These are phyloP conservation scores for Tragelaphus imberbis DNA, from an alignment of 2,113 vertebrate species.

Conservation along the genomic window DNA sequence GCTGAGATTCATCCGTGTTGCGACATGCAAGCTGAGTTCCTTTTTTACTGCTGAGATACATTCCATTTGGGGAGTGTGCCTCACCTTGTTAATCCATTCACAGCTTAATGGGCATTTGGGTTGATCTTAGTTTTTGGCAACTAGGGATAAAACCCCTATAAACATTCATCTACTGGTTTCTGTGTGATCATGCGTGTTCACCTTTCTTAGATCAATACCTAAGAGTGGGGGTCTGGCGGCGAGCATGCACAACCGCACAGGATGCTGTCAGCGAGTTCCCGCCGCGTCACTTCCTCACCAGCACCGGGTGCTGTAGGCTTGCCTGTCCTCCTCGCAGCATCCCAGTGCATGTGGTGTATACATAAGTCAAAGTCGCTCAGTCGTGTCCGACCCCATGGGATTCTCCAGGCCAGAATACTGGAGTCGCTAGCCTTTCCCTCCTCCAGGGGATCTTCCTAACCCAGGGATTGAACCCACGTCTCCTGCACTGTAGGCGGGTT, in stretches of 20 bases:
- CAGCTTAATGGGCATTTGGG: neutral
- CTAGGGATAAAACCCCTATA: neutral
- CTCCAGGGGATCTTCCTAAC: neutral
- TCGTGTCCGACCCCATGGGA: neutral
- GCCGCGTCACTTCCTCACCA: fast-evolving
- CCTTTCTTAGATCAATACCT: neutral
- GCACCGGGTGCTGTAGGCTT: neutral
- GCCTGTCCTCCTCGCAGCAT: neutral
- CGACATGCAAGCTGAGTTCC: fast-evolving
- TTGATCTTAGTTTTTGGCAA: neutral
- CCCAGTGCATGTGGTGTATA: fast-evolving
- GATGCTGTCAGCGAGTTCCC: neutral
- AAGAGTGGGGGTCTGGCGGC: neutral
- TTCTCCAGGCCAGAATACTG: neutral
- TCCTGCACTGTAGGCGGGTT: neutral
- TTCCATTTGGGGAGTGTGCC: neutral
- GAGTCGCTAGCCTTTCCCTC: neutral
- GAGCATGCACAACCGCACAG: no score
- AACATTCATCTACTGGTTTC: neutral
- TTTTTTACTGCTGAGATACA: neutral
- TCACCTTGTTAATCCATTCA: neutral
- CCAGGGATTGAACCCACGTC: neutral
- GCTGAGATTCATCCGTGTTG: fast-evolving
- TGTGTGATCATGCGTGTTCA: neutral
- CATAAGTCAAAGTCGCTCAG: neutral